Evolutionary conservation across 2,888 invertebrate genomes (phyloP), one percentile per base, ranked within the genome.

Genomic region (Thalpophila matura): DNA sequence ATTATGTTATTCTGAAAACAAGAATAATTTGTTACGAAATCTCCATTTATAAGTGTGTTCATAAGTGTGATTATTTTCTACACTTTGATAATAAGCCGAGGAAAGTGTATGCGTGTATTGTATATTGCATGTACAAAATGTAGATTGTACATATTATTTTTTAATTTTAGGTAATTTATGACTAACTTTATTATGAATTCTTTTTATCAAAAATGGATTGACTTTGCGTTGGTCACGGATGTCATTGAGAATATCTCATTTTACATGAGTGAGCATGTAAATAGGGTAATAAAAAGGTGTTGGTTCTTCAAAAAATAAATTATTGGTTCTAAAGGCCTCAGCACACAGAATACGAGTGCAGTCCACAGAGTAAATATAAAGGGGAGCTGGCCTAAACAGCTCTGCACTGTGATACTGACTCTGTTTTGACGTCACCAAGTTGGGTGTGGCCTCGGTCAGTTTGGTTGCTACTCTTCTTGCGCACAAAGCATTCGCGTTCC

Each of bases 41-140:
- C 86, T 87, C 86, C 86, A 82, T 86, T 84, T 80, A 83, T 82
- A 78, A 74, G 81, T 89, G 89, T 89, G 87, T 89, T 89, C 87
- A 88, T 82, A 75, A 68, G 61, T 76, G 76, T 77, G 75, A 76
- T 79, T 75, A 72, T 80, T 80, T 82, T 79, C 72, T 70, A 79
- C 72, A 76, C 68, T 73, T 78, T 73, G 65, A 79, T 65, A 59
- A 55, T 58, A 74, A 77, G 58, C 72, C 74, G 74, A 70, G 74
- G 73, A 62, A 74, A 61, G 75, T 80, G 77, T 80, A 80, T 75
- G 79, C 60, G 70, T 78, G 59, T 62, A 46, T 80, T 81, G 79
- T 87, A 84, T 85, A 83, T 80, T 80, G 77, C 74, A 77, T 89
- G 89, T 91, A 89, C 89, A 89, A 89, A 90, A 81, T 85, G 81